Evolutionary conservation across 2,797 vertebrate species (phyloP).

Genomic region (Heterohyrax brucei): DNA sequence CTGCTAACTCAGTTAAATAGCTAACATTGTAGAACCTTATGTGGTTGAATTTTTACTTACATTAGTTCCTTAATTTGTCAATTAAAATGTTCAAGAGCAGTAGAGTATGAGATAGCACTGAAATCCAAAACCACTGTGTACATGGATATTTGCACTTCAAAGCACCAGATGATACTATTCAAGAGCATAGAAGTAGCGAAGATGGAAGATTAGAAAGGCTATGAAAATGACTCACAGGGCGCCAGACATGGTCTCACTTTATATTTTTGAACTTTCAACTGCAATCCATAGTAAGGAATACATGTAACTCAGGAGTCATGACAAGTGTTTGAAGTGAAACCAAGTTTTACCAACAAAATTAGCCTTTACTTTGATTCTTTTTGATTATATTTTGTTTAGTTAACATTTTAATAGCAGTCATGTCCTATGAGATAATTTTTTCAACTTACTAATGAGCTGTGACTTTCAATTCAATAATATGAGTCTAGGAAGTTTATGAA

Average conservation of each 20-base stretch:
- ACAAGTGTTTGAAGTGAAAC: not conserved
- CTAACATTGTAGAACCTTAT: not conserved
- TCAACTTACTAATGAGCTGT: not conserved
- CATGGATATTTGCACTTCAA: not conserved
- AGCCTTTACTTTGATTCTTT: conserved; percentile 16
- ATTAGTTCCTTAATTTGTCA: conserved; percentile 34
- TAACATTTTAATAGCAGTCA: not conserved
- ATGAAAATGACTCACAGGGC: not conserved
- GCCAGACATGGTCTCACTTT: not conserved
- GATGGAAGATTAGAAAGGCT: not conserved
- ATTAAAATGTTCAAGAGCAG: conserved; percentile 63
- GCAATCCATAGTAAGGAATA: not conserved
- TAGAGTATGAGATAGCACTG: not conserved
- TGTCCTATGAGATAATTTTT: conserved; percentile 11
- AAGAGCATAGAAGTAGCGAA: not conserved
- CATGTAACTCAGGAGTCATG: not conserved
- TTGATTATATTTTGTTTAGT: not conserved
- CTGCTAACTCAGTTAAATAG: not conserved
- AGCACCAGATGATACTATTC: not conserved
- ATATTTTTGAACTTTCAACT: conserved; percentile 46
- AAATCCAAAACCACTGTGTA: not conserved
- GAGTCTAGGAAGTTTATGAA: not conserved
- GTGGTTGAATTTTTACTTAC: not conserved
- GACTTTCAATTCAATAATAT: not conserved
- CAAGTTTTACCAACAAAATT: not conserved